Conservation (phyloP, 2,888 invertebrate species). For the Hylaea fasciaria region DNA sequence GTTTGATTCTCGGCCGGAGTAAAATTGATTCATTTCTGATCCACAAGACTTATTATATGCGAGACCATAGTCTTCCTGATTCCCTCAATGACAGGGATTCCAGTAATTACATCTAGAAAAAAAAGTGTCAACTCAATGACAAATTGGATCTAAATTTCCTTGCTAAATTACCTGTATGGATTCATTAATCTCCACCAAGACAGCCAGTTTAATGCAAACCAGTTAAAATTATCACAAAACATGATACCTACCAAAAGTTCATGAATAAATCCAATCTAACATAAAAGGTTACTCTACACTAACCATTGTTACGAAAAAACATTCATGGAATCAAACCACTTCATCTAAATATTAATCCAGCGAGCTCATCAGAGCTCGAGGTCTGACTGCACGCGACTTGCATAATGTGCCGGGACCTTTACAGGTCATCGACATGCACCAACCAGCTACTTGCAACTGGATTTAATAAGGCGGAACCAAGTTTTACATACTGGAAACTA, state of each 20-base stretch:
- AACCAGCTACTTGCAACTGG: constrained; percentile 3
- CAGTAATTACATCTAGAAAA: too few relatives aligned
- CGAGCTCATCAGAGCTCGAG: constrained; percentile 24
- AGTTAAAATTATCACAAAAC: too few relatives aligned
- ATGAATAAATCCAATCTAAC: constrained; percentile 3
- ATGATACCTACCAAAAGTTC: background rate
- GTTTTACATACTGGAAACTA: constrained; percentile 1
- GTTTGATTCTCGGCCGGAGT: too few relatives aligned
- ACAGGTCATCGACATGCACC: constrained; percentile 15
- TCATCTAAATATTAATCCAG: constrained; percentile 27
- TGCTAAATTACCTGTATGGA: too few relatives aligned
- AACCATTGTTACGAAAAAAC: constrained; percentile 9
- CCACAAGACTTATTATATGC: too few relatives aligned
- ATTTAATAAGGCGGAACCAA: constrained; percentile 7
- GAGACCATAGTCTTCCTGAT: too few relatives aligned
- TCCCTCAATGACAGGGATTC: too few relatives aligned
- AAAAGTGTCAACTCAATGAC: too few relatives aligned
- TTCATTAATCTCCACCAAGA: too few relatives aligned
- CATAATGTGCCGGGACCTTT: constrained; percentile 21
- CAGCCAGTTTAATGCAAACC: too few relatives aligned
- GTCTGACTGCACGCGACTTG: constrained; percentile 24
- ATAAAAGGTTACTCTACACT: background rate
- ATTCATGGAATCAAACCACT: constrained; percentile 11
- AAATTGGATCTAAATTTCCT: too few relatives aligned
- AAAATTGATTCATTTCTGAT: too few relatives aligned